A percentile compares a stretch with the other conserved stretches of the same genome.
phyloP scores from a whole-genome alignment of 2,797 vertebrate species.

The Gadopsis marmoratus region DNA sequence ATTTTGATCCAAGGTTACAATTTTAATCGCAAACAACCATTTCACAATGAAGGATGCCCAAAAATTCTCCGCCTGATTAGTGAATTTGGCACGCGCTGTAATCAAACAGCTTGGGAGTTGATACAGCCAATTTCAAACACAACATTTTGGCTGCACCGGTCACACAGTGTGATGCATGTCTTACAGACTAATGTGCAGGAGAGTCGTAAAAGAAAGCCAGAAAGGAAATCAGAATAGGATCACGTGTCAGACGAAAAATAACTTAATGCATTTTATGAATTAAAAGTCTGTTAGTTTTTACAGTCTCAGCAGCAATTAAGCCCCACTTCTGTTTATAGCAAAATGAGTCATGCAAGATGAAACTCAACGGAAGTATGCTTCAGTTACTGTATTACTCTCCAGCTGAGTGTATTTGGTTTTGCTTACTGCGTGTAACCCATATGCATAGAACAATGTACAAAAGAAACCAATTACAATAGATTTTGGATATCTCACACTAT shows the following conservation, averaged over 20 bases:
- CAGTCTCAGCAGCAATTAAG: conserved; percentile 3
- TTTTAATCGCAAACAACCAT: conserved; percentile 54
- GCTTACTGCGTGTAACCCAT: background rate
- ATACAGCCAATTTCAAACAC: conserved; percentile 51
- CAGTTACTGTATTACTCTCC: conserved; percentile 4
- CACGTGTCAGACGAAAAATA: conserved; percentile 10
- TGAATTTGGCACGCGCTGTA: conserved; percentile 26
- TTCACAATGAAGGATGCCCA: conserved; percentile 51
- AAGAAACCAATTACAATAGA: background rate
- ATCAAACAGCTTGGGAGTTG: conserved; percentile 44
- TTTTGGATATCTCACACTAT: conserved; percentile 59
- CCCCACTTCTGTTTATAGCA: conserved; percentile 26
- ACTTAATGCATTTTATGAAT: conserved; percentile 14
- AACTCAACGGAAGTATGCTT: conserved; percentile 42
- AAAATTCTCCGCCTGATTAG: conserved; percentile 37
- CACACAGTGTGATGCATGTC: conserved; percentile 27
- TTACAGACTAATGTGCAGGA: conserved; percentile 16
- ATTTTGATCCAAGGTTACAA: conserved; percentile 47
- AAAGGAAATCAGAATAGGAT: conserved; percentile 7
- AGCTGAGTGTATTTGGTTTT: background rate
- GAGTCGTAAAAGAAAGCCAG: conserved; percentile 17
- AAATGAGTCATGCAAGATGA: conserved; percentile 26
- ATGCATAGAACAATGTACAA: background rate
- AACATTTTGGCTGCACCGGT: conserved; percentile 45
- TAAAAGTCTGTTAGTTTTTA: conserved; percentile 28